Conservation (phyloP, 2,888 invertebrate species). For the Carabus problematicus region DNA sequence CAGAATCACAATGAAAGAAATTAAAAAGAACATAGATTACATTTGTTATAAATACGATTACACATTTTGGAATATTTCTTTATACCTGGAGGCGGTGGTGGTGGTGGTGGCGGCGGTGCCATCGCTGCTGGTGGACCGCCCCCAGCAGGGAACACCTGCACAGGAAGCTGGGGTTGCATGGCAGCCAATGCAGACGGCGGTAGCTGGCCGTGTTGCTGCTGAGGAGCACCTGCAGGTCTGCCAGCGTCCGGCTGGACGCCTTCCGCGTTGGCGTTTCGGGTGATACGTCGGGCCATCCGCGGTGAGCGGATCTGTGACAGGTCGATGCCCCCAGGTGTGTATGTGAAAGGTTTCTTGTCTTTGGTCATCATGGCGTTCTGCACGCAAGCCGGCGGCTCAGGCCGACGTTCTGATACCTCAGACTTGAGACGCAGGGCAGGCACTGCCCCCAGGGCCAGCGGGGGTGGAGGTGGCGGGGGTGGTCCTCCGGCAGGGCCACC, state of each 20-base stretch:
- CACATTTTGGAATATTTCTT: too few relatives aligned
- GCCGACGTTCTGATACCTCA: constrained; percentile 40
- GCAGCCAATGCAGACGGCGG: constrained; percentile 70
- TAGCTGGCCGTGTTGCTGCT: constrained; percentile 56
- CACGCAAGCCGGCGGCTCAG: constrained; percentile 85
- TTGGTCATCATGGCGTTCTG: constrained; percentile 95
- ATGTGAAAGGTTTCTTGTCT: constrained; percentile 97
- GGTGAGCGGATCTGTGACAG: constrained; percentile 89
- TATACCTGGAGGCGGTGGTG: constrained; percentile 43
- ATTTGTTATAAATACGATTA: too few relatives aligned
- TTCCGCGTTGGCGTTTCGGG: constrained; percentile 75
- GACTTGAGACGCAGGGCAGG: constrained; percentile 49
- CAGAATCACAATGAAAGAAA: too few relatives aligned
- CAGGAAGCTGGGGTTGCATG: constrained; percentile 69
- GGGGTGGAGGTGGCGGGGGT: constrained; percentile 48
- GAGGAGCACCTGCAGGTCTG: constrained; percentile 44
- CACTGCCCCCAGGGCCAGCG: constrained; percentile 48
- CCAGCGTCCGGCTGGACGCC: constrained; percentile 61
- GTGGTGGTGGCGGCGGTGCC: constrained; percentile 53
- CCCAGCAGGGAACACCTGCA: constrained; percentile 67
- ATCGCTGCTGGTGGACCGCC: constrained; percentile 53
- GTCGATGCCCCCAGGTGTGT: constrained; percentile 92
- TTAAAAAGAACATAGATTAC: too few relatives aligned
- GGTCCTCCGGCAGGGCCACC: constrained; percentile 43
- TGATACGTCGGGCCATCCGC: constrained; percentile 83